These are phyloP conservation scores for Erinaceus europaeus DNA, from an alignment of 2,113 vertebrate genomes.

Conservation along the genomic window DNA sequence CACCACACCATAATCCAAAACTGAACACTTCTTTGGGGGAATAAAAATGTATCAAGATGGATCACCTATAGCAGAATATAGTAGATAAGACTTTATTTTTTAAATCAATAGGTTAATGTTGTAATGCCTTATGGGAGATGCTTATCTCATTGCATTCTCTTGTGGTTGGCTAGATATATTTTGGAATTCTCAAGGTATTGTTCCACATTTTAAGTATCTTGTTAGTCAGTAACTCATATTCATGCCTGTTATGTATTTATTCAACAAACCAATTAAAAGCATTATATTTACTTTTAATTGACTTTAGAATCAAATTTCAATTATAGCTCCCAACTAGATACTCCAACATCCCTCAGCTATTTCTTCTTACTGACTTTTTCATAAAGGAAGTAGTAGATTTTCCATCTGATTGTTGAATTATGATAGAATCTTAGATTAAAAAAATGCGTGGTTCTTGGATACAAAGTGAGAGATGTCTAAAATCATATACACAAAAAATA, in stretches of 20 bases:
- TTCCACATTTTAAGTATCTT: neutral
- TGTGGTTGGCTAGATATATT: neutral
- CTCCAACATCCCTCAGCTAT: neutral
- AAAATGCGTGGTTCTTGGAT: neutral
- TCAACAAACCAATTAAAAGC: neutral
- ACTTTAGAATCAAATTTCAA: neutral
- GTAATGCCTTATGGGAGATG: neutral
- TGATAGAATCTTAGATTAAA: neutral
- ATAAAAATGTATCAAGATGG: too few species aligned
- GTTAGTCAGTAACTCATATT: neutral
- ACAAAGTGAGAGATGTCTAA: neutral
- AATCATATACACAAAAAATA: neutral
- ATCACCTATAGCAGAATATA: neutral
- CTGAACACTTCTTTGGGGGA: too few species aligned
- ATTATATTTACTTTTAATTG: neutral
- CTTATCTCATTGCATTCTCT: neutral
- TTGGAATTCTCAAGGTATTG: neutral
- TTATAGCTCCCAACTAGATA: neutral
- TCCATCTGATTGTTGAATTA: neutral
- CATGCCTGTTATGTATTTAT: neutral
- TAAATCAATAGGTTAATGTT: neutral
- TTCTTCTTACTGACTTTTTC: neutral
- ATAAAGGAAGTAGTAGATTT: neutral
- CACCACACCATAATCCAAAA: too few species aligned
- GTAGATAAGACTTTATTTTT: neutral